Percentiles rank a stretch among this genome's conserved stretches.
phyloP scores from a whole-genome alignment of 1,140 invertebrate species.

The Meteorus sp. region DNA sequence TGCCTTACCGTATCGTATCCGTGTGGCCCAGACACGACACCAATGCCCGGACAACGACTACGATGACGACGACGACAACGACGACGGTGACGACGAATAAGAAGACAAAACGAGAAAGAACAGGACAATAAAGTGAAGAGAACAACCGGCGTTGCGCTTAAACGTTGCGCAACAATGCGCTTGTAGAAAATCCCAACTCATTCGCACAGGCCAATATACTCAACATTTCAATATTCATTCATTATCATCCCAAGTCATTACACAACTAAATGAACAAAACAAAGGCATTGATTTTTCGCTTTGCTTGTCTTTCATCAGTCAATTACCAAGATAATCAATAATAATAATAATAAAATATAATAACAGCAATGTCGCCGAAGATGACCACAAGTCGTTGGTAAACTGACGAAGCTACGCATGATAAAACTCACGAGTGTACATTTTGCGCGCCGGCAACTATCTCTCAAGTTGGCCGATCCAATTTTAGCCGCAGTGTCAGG shows the following conservation, averaged over 20 bases:
- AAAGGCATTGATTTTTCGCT: too few relatives aligned
- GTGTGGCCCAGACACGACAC: too few relatives aligned
- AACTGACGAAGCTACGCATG: constrained; percentile 14
- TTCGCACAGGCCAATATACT: too few relatives aligned
- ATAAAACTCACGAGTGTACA: constrained; percentile 10
- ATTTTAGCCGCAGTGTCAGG: constrained; percentile 20
- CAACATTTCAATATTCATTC: too few relatives aligned
- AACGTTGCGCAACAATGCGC: constrained; percentile 19
- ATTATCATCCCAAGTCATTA: too few relatives aligned
- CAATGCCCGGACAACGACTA: too few relatives aligned
- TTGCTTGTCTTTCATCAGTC: constrained; percentile 21
- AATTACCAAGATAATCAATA: constrained; percentile 2
- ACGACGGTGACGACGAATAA: too few relatives aligned
- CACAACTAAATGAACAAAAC: neutral
- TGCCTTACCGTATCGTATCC: too few relatives aligned
- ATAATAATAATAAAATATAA: neutral
- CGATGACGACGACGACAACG: too few relatives aligned
- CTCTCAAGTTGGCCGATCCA: constrained; percentile 10
- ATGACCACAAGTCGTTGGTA: neutral
- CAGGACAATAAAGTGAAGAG: constrained; percentile 1
- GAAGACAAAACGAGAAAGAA: neutral
- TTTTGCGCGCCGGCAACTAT: neutral
- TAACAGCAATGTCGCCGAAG: neutral
- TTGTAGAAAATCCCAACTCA: too few relatives aligned
- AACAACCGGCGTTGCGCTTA: neutral